Percentiles rank a stretch among this genome's conserved stretches.
Evolutionary conservation across 2,888 invertebrate species (phyloP).

Genomic region (Melieria picta): DNA sequence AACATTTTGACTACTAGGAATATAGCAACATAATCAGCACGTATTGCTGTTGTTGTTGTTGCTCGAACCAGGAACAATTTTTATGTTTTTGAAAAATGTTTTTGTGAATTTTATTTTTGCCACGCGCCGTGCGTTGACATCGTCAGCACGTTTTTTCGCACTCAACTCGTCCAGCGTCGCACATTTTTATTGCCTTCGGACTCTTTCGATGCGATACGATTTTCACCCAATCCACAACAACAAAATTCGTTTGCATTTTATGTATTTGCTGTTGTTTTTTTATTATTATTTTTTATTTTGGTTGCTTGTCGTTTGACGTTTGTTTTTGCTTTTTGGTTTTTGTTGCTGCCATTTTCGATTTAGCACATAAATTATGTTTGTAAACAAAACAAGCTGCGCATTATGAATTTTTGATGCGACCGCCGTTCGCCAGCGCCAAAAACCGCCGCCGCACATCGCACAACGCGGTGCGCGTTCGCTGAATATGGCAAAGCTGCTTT

Average conservation of each 20-base stretch:
- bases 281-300: not conserved
- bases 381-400: slow-evolving; percentile 37
- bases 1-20: not conserved
- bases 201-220: no score
- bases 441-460: not conserved
- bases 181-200: no score
- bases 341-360: slow-evolving; percentile 18
- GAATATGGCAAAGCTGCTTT: no score
- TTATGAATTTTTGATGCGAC: slow-evolving; percentile 37
- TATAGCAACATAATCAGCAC: not conserved
- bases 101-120: slow-evolving; percentile 2
- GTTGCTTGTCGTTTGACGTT: not conserved
- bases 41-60: not conserved
- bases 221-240: no score
- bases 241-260: not conserved
- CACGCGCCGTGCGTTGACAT: no score
- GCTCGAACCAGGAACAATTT: not conserved
- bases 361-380: slow-evolving; percentile 37
- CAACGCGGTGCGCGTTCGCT: no score
- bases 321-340: not conserved
- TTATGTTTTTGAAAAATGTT: not conserved
- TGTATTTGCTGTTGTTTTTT: not conserved
- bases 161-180: not conserved
- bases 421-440: not conserved
- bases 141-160: slow-evolving; percentile 11